Evolutionary conservation across 2,888 invertebrate species (phyloP), one percentile per base, ranked within the genome.

Genomic region (Anagyrus pseudococci): DNA sequence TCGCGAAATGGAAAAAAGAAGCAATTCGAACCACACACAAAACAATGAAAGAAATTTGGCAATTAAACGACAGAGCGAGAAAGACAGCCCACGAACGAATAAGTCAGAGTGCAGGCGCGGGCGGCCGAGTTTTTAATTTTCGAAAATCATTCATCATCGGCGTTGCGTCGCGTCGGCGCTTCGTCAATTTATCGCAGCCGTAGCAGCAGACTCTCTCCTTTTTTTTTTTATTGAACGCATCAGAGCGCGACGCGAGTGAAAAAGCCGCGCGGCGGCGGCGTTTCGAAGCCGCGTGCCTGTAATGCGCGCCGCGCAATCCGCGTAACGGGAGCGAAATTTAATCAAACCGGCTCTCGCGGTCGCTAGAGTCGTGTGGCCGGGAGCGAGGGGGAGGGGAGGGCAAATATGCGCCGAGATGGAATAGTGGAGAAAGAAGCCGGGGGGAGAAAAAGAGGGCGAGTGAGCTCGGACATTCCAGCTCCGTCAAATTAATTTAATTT

Each of bases 401-500:
- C 71, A 74, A 75, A 73, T 74, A 73, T 73, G 71, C 72, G 68
- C 68, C 67, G 62, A 67, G 61, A 67, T 58, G 52, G 66, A 67
- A 66, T 50, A 29, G 49, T 53, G 57, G 62, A 58, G 65, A 63
- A 49, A 41, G 58, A 64, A 61, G 57, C 53, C 54, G 60, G 37
- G 64, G 33, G 37, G 53, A 62, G 43, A 58, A 49, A n/a, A n/a
- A n/a, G n/a, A n/a, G n/a, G n/a, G n/a, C n/a, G n/a, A n/a, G 53
- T 49, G 57, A 53, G 48, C 40, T 62, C 68, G 58, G 64, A 66
- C 67, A 71, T 74, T 73, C 67, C 73, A 70, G 70, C 73, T 74
- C 72, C 72, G 74, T 78, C 75, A 75, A 78, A 78, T 78, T 77
- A 77, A 78, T 79, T 77, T 76, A 74, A 78, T 77, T 77, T 77